Evolutionary conservation across 1,140 invertebrate genomes (phyloP), one percentile per base, ranked within the genome.

Genomic region (Drosophila fuyamai): DNA sequence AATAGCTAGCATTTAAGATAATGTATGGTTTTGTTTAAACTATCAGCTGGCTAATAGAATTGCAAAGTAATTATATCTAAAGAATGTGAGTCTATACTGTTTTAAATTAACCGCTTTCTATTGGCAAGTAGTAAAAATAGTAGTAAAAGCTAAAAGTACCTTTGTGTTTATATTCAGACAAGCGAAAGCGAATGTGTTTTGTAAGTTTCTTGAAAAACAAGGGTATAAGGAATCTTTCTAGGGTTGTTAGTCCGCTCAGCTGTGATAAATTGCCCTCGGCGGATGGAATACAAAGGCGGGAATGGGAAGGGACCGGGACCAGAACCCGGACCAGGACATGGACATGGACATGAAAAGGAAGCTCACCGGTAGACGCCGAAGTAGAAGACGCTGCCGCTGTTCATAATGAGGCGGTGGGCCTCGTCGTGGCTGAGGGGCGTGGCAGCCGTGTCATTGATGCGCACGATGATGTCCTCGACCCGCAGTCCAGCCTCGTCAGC

Each of bases 401-500:
- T 93, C 47, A 95, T 91, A 47, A 98, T 95, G 32, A 94, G 93
- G 73, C 97, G 95, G 83, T 97, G 96, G 9, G 96, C 97, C 88
- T 96, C 95, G 60, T 95, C 95, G 82, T 98, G 97, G 27, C 95
- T 95, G 66, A 97, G 92, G 58, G 93, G 92, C 47, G 94, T 93
- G 13, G 96, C 95, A 47, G 95, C 93, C 48, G 94, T 93, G 75
- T 95, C 95, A 81, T 96, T 96, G 51, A 98, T 95, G 91, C 95
- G 95, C 38, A 96, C 94, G 67, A 98, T 94, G 63, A 96, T 94
- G 93, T 98, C 97, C 44, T 97, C 97, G 53, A 95, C 94, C 85
- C 95, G 94, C 47, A 98, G 92, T 35, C 97, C 97, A 84, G 96
- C 96, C 81, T 95, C 94, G 88, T 97, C 96, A 12, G 97, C 97